A percentile compares a stretch with the other conserved stretches of the same genome.
phyloP scores from a whole-genome alignment of 1,140 invertebrate species.

The Pantala flavescens region DNA sequence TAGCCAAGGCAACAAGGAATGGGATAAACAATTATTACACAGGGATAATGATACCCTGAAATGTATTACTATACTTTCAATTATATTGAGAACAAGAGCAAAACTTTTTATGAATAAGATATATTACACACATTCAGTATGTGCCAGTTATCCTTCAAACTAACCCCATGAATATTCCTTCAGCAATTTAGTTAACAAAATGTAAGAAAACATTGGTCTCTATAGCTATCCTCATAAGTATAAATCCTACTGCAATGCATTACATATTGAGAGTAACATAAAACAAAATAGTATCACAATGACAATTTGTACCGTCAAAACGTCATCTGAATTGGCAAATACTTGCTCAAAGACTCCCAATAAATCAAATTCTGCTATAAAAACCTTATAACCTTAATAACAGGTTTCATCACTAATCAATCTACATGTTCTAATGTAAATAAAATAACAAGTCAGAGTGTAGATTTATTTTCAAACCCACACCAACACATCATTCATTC shows the following conservation, averaged over 20 bases:
- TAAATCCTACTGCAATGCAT: conserved; percentile 17
- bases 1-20: neutral
- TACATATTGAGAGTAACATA: conserved; percentile 21
- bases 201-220: conserved; percentile 13
- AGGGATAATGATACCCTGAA: neutral
- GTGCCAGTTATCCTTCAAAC: neutral
- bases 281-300: conserved; percentile 24
- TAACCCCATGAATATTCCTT: conserved; percentile 3
- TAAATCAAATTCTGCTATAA: conserved; percentile 20
- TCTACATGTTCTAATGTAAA: conserved; percentile 18
- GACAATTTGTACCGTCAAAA: conserved; percentile 24
- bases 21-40: neutral
- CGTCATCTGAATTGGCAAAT: conserved; percentile 22
- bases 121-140: neutral
- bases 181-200: conserved; percentile 13
- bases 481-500: conserved; percentile 19
- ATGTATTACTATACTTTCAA: neutral
- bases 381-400: conserved; percentile 19
- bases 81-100: neutral
- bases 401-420: conserved; percentile 15
- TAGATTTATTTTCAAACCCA: conserved; percentile 18
- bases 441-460: conserved; percentile 19
- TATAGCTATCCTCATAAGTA: neutral
- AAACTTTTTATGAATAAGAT: neutral
- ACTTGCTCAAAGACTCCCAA: conserved; percentile 18